Percentiles rank a stretch among this genome's conserved stretches.
Evolutionary conservation across 1,140 invertebrate species (phyloP).

Genomic region (Drosophila lini): DNA sequence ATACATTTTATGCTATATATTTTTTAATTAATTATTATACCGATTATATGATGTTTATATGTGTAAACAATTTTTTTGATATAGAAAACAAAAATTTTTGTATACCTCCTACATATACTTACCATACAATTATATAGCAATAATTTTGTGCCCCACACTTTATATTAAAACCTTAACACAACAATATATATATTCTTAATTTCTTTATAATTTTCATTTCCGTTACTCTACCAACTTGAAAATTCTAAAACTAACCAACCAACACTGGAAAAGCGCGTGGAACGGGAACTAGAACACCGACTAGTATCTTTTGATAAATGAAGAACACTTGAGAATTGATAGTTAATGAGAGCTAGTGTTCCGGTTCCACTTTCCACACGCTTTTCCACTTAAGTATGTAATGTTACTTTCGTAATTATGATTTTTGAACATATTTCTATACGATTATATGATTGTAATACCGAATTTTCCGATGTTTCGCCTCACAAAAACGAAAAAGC

Average conservation of each 20-base stretch:
- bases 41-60: slow-evolving; percentile 60
- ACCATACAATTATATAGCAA: slow-evolving; percentile 54
- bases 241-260: slow-evolving; percentile 51
- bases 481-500: slow-evolving; percentile 79
- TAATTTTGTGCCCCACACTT: slow-evolving; percentile 66
- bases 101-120: slow-evolving; percentile 60
- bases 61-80: slow-evolving; percentile 63
- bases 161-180: slow-evolving; percentile 67
- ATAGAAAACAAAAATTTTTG: slow-evolving; percentile 62
- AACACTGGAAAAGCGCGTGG: slow-evolving; percentile 12
- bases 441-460: slow-evolving; percentile 75
- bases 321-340: neutral
- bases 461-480: slow-evolving; percentile 85
- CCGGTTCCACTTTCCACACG: slow-evolving; percentile 11
- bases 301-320: neutral
- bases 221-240: slow-evolving; percentile 50
- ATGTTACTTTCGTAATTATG: slow-evolving; percentile 76
- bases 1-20: slow-evolving; percentile 70
- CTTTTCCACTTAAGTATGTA: slow-evolving; percentile 55
- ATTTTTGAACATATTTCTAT: slow-evolving; percentile 72
- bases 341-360: slow-evolving; percentile 10
- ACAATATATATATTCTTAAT: slow-evolving; percentile 65
- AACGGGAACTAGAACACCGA: slow-evolving; percentile 10
- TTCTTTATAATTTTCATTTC: slow-evolving; percentile 64
- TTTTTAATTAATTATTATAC: slow-evolving; percentile 62